Evolutionary conservation across 2,888 invertebrate species (phyloP), one percentile per base, ranked within the genome.

Genomic region (Sinohyriopsis cumingii): DNA sequence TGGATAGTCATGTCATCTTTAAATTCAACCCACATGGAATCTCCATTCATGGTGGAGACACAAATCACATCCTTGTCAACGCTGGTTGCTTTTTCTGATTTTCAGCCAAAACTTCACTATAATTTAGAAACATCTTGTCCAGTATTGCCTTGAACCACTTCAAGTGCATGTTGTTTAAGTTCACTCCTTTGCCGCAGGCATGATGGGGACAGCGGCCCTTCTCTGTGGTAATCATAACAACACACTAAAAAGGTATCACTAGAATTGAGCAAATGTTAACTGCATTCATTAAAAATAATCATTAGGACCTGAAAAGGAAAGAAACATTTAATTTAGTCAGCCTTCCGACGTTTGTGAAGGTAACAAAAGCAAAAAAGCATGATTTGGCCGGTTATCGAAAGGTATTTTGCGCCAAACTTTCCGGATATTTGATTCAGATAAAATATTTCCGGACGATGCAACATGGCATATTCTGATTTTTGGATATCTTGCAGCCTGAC

Each of bases 31-130:
- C 76, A 76, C 5, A 71, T 71, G n/a, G 73, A 73, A 57, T 76
- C 76, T 7, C 76, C 76, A 45, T 76, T 76, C 65, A 76, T 76
- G 3, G 76, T 73, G 15, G 73, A 73, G 60, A 76, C 76, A 12
- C 73, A 62, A 20, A 76, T 70, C 20, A 69, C 65, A 20, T 67
- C 65, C 20, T 61, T 68, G 6, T 60, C 67, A 12, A 56, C 45
- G 22, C 45, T 56, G n/a, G 54, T 45, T 15, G 68, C 59, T 25
- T 59, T 63, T 65, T 69, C 25, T 65, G 59, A 18, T 24, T 63
- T 22, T 65, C 69, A 9, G 55, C 65, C 5, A 76, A 53, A 20
- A 76, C 69, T 25, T 73, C 68, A 5, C 69, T 65, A 55, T 76
- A 76, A 28, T 76, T 73, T n/a, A 76, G 66, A 59, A 76, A 76